Evolutionary conservation across 1,140 invertebrate species (phyloP).

Genomic region (Magallana angulata): DNA sequence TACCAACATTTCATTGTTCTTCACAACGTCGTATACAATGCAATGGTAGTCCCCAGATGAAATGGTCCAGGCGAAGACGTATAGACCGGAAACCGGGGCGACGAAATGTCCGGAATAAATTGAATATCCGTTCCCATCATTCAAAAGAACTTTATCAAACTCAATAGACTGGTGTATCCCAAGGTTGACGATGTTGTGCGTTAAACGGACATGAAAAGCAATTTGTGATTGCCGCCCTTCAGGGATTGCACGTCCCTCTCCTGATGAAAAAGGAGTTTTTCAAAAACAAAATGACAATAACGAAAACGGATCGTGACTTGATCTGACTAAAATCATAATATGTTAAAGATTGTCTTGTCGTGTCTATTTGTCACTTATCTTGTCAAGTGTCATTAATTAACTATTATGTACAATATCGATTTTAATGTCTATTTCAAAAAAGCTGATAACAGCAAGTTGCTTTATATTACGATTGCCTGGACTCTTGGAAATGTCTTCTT

Average conservation of each 20-base stretch:
- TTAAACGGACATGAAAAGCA: slow-evolving; percentile 13
- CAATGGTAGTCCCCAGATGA: background rate
- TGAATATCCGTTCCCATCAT: slow-evolving; percentile 29
- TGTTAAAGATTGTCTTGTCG: background rate
- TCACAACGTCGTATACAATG: slow-evolving; percentile 27
- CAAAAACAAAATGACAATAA: background rate
- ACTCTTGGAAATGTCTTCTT: no score
- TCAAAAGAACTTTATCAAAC: slow-evolving; percentile 14
- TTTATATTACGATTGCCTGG: no score
- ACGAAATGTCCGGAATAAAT: slow-evolving; percentile 25
- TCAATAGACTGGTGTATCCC: background rate
- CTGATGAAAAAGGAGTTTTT: background rate
- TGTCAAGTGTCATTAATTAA: no score
- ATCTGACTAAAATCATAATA: background rate
- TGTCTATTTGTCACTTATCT: no score
- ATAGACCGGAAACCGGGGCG: slow-evolving; percentile 36
- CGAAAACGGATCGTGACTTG: background rate
- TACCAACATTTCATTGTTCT: background rate
- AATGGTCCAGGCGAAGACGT: slow-evolving; percentile 32
- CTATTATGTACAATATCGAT: no score
- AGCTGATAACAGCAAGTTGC: no score
- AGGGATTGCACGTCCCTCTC: background rate
- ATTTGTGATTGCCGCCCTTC: background rate
- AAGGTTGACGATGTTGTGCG: background rate
- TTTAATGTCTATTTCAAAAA: no score